Base-by-base conservation (phyloP, 2,113 vertebrate genomes). In the Columbina picui region DNA sequence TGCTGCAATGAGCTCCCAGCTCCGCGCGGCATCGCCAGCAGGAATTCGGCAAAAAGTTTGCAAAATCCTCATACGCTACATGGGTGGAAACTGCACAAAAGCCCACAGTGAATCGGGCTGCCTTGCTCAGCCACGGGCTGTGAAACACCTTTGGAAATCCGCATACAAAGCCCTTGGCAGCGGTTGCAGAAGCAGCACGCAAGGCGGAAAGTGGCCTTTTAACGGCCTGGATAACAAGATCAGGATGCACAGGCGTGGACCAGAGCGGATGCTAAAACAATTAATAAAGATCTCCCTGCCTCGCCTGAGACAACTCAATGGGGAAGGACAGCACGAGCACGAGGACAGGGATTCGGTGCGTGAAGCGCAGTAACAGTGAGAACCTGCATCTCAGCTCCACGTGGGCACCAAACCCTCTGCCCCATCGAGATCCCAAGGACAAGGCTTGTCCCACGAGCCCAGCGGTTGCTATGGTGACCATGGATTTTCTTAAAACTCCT, bases 381-480 rank as follows among this genome's bases (percentile, higher is more conserved):
- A 41, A 71, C 49, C 11, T 8, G 50, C 25, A 5, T 1, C 57
- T 53, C 45, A 5, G 25, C 63, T 59, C 67, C 32, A 7, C 4
- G 0, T 1, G 32, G 53, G 36, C 76, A 34, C 76, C 23, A 32
- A 60, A 49, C 68, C 10, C 43, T 85, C 18, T 1, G 0, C 41
- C 34, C 6, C 7, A 0, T 1, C 3, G 4, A 1, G 12, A 26
- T 1, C 1, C 4, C 2, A 14, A 38, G 16, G 23, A 20, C 32
- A 12, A 14, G 29, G 77, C 88, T 56, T 45, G 22, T 7, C 20
- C 63, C 92, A 77, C 43, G 10, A 90, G 97, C 96, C 96, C 49
- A 75, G 70, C 34, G 2, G 97, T 98, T 97, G 84, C 97, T 52
- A 97, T 94, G 94, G 97, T 38, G 87, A 98, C 93, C 18, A 23